These are phyloP conservation scores for Antheraea yamamai DNA, from an alignment of 2,888 invertebrate species.

Conservation along the genomic window DNA sequence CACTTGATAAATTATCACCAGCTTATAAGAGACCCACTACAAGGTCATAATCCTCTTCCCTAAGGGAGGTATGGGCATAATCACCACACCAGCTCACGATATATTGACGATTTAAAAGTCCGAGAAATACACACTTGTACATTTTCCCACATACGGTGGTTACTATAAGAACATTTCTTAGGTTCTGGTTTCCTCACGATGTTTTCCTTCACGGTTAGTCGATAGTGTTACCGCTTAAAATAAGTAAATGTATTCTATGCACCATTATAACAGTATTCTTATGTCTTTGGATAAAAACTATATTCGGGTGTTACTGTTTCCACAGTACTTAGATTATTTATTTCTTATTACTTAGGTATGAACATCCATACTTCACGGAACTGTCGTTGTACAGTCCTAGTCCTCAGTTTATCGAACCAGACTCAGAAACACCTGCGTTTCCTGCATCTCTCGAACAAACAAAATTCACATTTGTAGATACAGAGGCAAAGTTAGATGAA, in stretches of 20 bases:
- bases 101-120: too few relatives aligned
- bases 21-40: too few relatives aligned
- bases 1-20: too few relatives aligned
- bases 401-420: slow-evolving; percentile 71
- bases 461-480: slow-evolving; percentile 86
- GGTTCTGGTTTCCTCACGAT: too few relatives aligned
- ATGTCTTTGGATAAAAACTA: background rate
- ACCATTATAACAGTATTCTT: background rate
- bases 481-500: slow-evolving; percentile 82
- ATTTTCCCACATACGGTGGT: too few relatives aligned
- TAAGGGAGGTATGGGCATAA: too few relatives aligned
- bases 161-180: too few relatives aligned
- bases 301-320: background rate
- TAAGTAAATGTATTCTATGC: background rate
- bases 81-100: too few relatives aligned
- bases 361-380: slow-evolving; percentile 95
- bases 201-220: too few relatives aligned
- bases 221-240: too few relatives aligned
- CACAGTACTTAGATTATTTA: background rate
- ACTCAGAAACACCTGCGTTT: slow-evolving; percentile 59
- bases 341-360: slow-evolving; percentile 78
- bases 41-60: too few relatives aligned
- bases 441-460: slow-evolving; percentile 83
- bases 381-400: slow-evolving; percentile 87
- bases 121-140: too few relatives aligned